These are phyloP conservation scores for Peromyscus melanophrys DNA, from an alignment of 2,797 vertebrate species.

Conservation along the genomic window DNA sequence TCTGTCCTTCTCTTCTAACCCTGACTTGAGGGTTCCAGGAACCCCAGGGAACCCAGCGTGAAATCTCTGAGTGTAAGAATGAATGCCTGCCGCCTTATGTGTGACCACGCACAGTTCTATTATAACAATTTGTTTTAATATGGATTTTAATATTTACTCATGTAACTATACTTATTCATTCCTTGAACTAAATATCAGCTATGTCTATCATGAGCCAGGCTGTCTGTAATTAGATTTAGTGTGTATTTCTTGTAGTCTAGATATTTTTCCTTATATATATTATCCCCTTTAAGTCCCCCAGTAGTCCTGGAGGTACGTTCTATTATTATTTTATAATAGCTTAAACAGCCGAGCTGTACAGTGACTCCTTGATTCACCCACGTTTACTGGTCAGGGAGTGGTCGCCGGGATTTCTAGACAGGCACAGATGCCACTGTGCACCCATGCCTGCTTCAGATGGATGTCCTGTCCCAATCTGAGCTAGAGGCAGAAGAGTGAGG, in stretches of 20 bases:
- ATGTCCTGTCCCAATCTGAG: neutral
- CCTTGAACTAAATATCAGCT: constrained; percentile 2
- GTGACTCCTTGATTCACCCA: neutral
- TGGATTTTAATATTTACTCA: constrained; percentile 56
- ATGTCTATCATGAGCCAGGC: neutral
- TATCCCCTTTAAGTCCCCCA: constrained; percentile 14
- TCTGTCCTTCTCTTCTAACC: neutral
- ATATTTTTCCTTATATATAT: constrained; percentile 25
- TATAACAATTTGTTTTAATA: constrained; percentile 38
- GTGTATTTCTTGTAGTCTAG: neutral
- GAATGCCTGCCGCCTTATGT: neutral
- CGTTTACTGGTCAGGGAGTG: neutral
- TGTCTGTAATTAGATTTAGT: constrained; percentile 46
- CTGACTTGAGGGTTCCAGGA: neutral
- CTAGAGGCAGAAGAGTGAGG: neutral
- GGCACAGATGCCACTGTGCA: neutral
- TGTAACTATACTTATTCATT: constrained; percentile 34
- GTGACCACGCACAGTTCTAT: neutral
- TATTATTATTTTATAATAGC: constrained; percentile 22
- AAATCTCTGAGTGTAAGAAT: neutral
- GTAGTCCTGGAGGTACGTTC: constrained; percentile 22
- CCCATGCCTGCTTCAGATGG: neutral
- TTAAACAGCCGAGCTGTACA: constrained; percentile 1
- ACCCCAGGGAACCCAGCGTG: neutral
- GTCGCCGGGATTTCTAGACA: constrained; percentile 1